Conservation (phyloP, 2,797 vertebrate genomes). For the Anabas testudineus region DNA sequence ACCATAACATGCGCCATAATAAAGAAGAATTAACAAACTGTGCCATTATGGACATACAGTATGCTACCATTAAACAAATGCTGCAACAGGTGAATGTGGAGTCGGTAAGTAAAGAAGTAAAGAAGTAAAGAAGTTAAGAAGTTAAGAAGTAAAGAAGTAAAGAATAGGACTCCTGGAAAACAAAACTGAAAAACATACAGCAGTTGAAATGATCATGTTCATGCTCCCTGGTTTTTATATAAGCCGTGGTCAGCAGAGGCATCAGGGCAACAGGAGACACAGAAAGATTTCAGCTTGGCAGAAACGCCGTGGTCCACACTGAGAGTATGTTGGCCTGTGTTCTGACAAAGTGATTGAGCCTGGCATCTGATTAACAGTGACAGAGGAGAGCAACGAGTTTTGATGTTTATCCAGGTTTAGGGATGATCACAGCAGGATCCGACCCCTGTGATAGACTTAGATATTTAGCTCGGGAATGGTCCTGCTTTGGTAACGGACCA, state of each 20-base stretch:
- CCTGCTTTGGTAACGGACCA: conserved; percentile 51
- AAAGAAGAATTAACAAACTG: too few species aligned
- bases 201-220: neutral
- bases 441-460: conserved; percentile 58
- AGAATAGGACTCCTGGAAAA: neutral
- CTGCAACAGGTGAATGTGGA: too few species aligned
- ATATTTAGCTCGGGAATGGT: conserved; percentile 57
- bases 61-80: too few species aligned
- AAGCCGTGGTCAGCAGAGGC: conserved; percentile 61
- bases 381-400: conserved; percentile 29
- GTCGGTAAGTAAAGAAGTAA: too few species aligned
- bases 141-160: too few species aligned
- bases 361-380: conserved; percentile 60
- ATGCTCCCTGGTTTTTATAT: conserved; percentile 11
- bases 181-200: neutral
- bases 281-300: conserved; percentile 70
- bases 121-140: too few species aligned
- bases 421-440: conserved; percentile 64
- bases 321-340: conserved; percentile 71
- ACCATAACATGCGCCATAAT: too few species aligned
- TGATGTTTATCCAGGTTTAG: conserved; percentile 70
- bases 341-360: conserved; percentile 70
- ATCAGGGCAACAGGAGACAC: conserved; percentile 66
- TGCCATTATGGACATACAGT: too few species aligned
- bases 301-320: conserved; percentile 59